Evolutionary conservation across 2,797 vertebrate species (phyloP).

Genomic region (Ctenosaura bakeri): DNA sequence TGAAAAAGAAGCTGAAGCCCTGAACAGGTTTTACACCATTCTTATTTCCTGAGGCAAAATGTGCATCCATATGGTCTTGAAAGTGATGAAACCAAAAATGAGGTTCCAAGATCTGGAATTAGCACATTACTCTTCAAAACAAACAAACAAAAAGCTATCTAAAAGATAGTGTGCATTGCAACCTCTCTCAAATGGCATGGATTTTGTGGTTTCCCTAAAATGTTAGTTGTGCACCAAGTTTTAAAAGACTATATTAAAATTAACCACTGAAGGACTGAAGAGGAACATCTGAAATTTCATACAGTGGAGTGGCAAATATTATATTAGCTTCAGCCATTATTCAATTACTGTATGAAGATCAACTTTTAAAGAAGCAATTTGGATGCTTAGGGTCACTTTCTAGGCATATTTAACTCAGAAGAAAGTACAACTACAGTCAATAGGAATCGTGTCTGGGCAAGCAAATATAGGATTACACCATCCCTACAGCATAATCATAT

Average conservation of each 20-base stretch:
- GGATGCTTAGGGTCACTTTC: not conserved
- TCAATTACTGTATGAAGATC: conserved; percentile 16
- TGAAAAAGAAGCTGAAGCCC: not conserved
- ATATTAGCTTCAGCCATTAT: conserved; percentile 8
- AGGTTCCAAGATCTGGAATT: conserved; percentile 9
- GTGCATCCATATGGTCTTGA: conserved; percentile 23
- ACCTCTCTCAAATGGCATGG: not conserved
- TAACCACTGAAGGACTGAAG: not conserved
- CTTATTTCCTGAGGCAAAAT: conserved; percentile 35
- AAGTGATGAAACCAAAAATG: conserved; percentile 48
- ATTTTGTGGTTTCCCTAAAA: conserved; percentile 34
- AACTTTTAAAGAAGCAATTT: conserved; percentile 25
- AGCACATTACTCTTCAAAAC: not conserved
- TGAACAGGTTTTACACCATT: conserved; percentile 29
- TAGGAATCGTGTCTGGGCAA: not conserved
- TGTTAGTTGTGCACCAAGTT: not conserved
- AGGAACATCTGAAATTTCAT: not conserved
- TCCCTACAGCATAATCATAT: not conserved
- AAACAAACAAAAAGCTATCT: not conserved
- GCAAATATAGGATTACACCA: not conserved
- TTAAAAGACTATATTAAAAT: conserved; percentile 20
- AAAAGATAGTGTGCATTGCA: not conserved
- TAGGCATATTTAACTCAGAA: not conserved
- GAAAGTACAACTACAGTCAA: not conserved
- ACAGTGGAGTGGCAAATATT: conserved; percentile 1